phyloP scores from a whole-genome alignment of 2,888 invertebrate species.

The Saturnia pavonia region DNA sequence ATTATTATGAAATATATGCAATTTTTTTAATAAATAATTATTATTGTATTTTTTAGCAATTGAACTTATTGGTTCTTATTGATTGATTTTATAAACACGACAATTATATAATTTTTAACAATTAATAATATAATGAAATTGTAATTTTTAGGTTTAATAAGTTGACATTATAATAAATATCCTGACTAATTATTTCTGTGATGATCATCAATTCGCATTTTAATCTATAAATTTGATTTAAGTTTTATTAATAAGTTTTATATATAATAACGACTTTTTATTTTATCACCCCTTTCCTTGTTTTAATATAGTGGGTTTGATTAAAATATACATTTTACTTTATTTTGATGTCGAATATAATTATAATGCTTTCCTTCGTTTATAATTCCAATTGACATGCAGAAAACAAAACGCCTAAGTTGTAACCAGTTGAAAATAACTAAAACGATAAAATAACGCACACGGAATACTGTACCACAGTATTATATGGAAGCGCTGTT shows the following conservation, averaged over 20 bases:
- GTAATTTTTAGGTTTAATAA: no score
- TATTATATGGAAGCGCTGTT: not conserved
- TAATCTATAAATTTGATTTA: not conserved
- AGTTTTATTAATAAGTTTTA: not conserved
- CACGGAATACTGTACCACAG: not conserved
- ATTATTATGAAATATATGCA: no score
- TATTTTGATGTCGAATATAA: not conserved
- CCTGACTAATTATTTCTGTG: not conserved
- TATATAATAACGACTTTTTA: not conserved
- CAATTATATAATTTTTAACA: not conserved
- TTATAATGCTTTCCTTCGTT: not conserved
- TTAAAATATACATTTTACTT: not conserved
- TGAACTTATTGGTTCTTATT: no score
- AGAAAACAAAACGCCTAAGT: not conserved
- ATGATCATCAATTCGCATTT: not conserved
- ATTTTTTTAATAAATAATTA: no score
- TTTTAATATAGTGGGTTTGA: not conserved
- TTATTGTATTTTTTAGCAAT: no score
- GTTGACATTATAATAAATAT: not conserved
- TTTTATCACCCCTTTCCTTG: not conserved
- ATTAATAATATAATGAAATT: not conserved
- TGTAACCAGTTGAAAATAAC: not conserved
- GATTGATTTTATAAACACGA: no score
- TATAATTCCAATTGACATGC: not conserved
- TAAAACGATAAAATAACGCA: not conserved